These are phyloP conservation scores for Diachasmimorpha longicaudata DNA, from an alignment of 1,140 invertebrate genomes.

Conservation along the genomic window DNA sequence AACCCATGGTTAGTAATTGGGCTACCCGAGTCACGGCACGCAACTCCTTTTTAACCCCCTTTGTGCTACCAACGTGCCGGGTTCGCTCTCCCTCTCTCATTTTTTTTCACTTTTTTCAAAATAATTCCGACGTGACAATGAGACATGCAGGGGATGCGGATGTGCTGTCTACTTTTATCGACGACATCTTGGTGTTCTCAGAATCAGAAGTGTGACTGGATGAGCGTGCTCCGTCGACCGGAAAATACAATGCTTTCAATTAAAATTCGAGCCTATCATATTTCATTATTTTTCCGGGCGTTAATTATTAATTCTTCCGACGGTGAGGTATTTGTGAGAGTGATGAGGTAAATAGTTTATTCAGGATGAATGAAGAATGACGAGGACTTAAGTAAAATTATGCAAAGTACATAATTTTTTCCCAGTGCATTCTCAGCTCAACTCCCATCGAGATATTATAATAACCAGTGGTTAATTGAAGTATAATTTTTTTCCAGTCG, in stretches of 20 bases:
- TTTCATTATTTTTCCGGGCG: background rate
- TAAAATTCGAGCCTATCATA: background rate
- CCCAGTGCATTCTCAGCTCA: background rate
- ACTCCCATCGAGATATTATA: background rate
- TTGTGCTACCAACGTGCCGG: background rate
- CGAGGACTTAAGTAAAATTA: background rate
- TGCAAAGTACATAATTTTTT: background rate
- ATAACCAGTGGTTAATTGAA: slow-evolving; percentile 13
- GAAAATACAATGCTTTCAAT: background rate
- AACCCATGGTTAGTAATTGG: slow-evolving; percentile 55
- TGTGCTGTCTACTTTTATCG: background rate
- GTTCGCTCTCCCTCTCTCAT: background rate
- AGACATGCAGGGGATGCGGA: background rate
- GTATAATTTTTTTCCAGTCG: background rate
- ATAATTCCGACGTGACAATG: background rate
- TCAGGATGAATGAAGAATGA: background rate
- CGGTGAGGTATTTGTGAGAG: background rate
- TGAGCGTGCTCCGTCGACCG: background rate
- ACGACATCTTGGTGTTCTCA: background rate
- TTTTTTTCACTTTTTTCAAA: background rate
- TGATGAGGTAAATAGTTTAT: background rate
- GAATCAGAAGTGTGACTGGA: background rate
- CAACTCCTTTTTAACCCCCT: slow-evolving; percentile 35
- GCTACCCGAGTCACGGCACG: slow-evolving; percentile 46
- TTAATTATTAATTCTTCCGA: background rate